These are phyloP conservation scores for Platorchestia sp. DNA, from an alignment of 1,140 invertebrate species.

Conservation along the genomic window DNA sequence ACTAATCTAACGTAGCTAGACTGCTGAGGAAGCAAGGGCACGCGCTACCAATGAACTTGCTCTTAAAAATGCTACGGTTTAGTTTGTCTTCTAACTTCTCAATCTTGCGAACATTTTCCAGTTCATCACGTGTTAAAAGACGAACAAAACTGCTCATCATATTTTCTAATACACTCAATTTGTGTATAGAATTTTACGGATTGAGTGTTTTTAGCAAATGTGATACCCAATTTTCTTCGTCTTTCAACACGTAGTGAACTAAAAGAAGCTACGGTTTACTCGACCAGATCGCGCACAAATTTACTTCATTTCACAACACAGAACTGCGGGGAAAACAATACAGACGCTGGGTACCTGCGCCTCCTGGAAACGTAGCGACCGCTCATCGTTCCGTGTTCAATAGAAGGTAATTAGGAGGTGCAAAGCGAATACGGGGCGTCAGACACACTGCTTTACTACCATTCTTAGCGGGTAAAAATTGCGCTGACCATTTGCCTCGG, in stretches of 20 bases:
- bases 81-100: too few relatives aligned
- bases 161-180: too few relatives aligned
- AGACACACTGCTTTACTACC: background rate
- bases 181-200: too few relatives aligned
- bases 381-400: constrained; percentile 6
- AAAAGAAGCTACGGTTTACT: background rate
- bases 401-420: background rate
- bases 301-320: background rate
- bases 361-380: background rate
- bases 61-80: background rate
- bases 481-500: background rate
- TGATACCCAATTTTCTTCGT: too few relatives aligned
- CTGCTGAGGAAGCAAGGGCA: background rate
- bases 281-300: background rate
- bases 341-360: background rate
- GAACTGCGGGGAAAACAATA: background rate
- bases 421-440: background rate
- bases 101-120: too few relatives aligned
- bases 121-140: too few relatives aligned
- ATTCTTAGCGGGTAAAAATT: background rate
- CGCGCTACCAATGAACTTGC: background rate
- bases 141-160: too few relatives aligned
- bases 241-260: too few relatives aligned
- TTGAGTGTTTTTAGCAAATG: too few relatives aligned
- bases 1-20: background rate